phyloP scores from a whole-genome alignment of 2,797 vertebrate species.

The Manis javanica region DNA sequence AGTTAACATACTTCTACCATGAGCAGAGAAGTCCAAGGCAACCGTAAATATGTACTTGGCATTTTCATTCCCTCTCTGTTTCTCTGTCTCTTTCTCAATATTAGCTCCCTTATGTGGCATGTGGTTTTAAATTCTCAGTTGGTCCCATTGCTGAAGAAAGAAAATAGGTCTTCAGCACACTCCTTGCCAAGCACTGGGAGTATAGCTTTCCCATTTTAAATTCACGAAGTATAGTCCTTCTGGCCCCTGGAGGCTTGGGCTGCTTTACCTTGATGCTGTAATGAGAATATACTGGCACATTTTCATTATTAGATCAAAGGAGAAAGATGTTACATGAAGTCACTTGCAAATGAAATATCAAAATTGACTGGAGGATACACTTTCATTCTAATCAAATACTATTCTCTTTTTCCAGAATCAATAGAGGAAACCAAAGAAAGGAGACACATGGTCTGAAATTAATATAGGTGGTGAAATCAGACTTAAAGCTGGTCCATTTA shows the following conservation, averaged over 20 bases:
- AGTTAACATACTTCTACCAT: neutral
- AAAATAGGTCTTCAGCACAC: neutral
- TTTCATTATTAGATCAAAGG: slow-evolving; percentile 83
- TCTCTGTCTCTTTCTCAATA: neutral
- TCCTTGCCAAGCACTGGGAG: slow-evolving; percentile 1
- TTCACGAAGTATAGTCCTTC: slow-evolving; percentile 52
- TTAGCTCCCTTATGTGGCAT: neutral
- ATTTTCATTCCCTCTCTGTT: neutral
- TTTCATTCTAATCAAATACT: slow-evolving; percentile 80
- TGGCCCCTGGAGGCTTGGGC: slow-evolving; percentile 32
- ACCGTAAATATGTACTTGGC: neutral
- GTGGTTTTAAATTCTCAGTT: slow-evolving; percentile 51
- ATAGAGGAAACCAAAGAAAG: slow-evolving; percentile 80
- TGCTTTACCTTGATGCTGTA: slow-evolving; percentile 73
- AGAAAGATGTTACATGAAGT: slow-evolving; percentile 71
- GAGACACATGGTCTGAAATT: slow-evolving; percentile 71
- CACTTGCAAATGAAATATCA: slow-evolving; percentile 81
- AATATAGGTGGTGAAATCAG: slow-evolving; percentile 78
- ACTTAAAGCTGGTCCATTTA: slow-evolving; percentile 70
- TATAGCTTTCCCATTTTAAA: slow-evolving; percentile 71
- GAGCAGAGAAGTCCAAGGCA: neutral
- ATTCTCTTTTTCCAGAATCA: slow-evolving; percentile 77
- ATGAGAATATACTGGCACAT: slow-evolving; percentile 78
- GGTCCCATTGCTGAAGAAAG: neutral
- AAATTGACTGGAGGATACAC: slow-evolving; percentile 75